Evolutionary conservation across 2,797 vertebrate species (phyloP).

Genomic region (Tamandua tetradactyla): DNA sequence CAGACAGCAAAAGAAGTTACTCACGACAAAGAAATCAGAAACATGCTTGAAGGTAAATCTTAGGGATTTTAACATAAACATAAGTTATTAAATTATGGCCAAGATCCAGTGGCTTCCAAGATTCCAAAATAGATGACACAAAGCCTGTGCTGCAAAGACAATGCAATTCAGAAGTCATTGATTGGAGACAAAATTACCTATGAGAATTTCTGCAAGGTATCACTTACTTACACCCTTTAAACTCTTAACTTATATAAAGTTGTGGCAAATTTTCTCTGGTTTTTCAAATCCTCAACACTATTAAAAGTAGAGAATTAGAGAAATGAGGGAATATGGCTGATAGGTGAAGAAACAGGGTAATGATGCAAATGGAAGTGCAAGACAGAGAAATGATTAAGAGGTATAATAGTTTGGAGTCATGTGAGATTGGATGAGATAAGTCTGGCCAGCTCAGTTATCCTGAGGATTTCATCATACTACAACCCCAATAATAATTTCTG

Average conservation of each 20-base stretch:
- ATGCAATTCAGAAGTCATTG: neutral
- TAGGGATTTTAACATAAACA: neutral
- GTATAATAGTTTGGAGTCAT: fast-evolving
- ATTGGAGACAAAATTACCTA: neutral
- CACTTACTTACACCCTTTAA: neutral
- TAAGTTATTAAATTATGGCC: neutral
- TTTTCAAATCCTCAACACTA: neutral
- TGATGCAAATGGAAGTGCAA: neutral
- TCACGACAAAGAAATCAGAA: constrained; percentile 93
- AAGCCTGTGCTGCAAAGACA: neutral
- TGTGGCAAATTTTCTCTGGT: neutral
- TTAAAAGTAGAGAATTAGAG: neutral
- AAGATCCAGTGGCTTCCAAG: neutral
- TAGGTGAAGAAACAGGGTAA: neutral
- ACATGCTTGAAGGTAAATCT: constrained; percentile 94
- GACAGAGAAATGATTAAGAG: neutral
- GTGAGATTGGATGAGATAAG: fast-evolving
- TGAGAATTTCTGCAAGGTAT: neutral
- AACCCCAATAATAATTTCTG: neutral
- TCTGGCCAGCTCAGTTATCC: fast-evolving
- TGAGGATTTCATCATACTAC: neutral
- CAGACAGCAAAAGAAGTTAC: constrained; percentile 93
- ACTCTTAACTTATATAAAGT: neutral
- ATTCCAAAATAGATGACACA: neutral
- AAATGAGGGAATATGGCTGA: neutral